Evolutionary conservation across 2,888 invertebrate genomes (phyloP), one percentile per base, ranked within the genome.

Genomic region (Oligia latruncula): DNA sequence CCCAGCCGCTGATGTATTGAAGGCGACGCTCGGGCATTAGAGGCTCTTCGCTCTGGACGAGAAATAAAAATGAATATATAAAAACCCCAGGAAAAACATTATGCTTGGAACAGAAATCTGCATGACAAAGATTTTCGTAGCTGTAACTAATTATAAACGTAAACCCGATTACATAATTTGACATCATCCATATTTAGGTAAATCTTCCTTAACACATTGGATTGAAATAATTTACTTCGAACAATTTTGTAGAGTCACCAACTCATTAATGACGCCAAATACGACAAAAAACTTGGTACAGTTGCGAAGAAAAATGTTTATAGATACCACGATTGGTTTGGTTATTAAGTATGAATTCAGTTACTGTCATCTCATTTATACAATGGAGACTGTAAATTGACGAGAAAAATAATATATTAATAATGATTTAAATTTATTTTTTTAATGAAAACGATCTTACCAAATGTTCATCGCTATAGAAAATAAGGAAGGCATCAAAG

Each of bases 391-490:
- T 64, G 3, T n/a, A 49, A 58, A 65, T 49, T 40, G 55, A 49
- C 20, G 13, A 46, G 15, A 64, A 29, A 46, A 20, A 52, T 52
- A 52, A 17, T 55, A 6, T 55, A 58, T 58, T 9, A 58, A 58
- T 58, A 58, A 58, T 3, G 23, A 58, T 23, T 58, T 23, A 3
- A 9, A 9, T 58, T 3, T 58, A 1, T 9, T 46, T 40, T 43
- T 74, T 23, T 0, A 35, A 35, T 60, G n/a, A 29, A 35, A 23
- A 68, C 43, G 0, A 60, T 80, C 91, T 90, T 94, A 98, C 98
- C 97, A 98, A 98, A 95, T 99, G 99, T 90, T 98, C 98, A 92
- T 99, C 99, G 82, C 97, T 98, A 74, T 98, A 98, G 73, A 98
- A 98, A 75, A 99, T 95, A 76, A 99, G 97, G 89, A 98, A 98